Base-by-base conservation (phyloP, 2,888 invertebrate genomes). In the Drosophila setosimentum region DNA sequence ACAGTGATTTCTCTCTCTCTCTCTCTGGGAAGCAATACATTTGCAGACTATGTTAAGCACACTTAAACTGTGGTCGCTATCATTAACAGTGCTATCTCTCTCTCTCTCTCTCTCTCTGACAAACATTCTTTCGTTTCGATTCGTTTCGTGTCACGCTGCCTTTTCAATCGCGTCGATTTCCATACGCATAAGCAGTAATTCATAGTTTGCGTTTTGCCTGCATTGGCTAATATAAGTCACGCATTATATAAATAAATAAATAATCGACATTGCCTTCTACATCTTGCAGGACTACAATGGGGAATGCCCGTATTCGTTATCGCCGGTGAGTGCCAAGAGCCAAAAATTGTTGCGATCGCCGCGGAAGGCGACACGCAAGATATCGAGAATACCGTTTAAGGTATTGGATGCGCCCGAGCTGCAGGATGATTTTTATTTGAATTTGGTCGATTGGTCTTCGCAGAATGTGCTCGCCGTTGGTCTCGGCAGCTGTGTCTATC, bases 381-480 rank as follows among this genome's bases (percentile, higher is more conserved):
- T 99, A 85, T 98, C 99, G 2, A 96, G 99, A 93, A 99, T 99
- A 93, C 99, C 99, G 2, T 99, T 99, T 94, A 99, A 99, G 94
- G 93, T 93, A 64, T 83, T 93, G 73, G 93, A 93, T 84, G 93
- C 93, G 30, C 93, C 93, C 24, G 93, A 93, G 68, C 80, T 93
- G 67, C 93, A 99, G 94, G 99, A 99, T 94, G 99, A 99, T 94
- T 99, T 99, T 94, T 99, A 99, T 93, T 94, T 99, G 82, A 99
- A 99, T 94, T 95, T 99, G 75, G 99, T 99, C 40, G 99, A 99
- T 93, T 99, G 99, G 99, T 99, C 99, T 7, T 98, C 99, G 60
- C 98, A 98, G 94, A 99, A 99, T 93, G 98, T 99, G 40, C 95
- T 99, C 72, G 98, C 99, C 92, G 99, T 99, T 4, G 99, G 99